These are phyloP conservation scores for Catostomus latipinnis DNA, from an alignment of 2,797 vertebrate genomes.

Conservation along the genomic window DNA sequence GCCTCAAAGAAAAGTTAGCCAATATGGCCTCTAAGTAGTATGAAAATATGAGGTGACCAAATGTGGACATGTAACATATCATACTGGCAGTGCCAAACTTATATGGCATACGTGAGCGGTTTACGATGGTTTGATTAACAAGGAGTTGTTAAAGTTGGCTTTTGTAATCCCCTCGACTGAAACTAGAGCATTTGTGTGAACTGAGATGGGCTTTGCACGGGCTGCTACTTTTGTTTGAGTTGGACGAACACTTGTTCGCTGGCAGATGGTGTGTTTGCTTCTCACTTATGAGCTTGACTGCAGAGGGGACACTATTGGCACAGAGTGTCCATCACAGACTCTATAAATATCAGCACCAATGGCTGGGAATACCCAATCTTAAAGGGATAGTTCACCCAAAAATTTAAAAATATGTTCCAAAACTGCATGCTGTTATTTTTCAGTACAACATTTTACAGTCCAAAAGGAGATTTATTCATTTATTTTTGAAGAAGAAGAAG, in stretches of 20 bases:
- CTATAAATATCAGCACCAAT: not conserved
- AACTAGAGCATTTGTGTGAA: slow-evolving; percentile 22
- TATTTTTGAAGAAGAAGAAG: no score
- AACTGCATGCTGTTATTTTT: no score
- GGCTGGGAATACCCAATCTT: not conserved
- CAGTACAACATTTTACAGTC: no score
- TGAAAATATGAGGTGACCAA: no score
- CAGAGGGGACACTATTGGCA: slow-evolving; percentile 2
- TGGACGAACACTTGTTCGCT: slow-evolving; percentile 22
- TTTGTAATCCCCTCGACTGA: slow-evolving; percentile 11
- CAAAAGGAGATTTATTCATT: no score
- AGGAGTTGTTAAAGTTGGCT: slow-evolving; percentile 9
- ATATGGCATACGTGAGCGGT: not conserved
- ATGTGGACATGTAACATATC: no score
- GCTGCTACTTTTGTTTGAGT: slow-evolving; percentile 22
- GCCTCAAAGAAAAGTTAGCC: no score
- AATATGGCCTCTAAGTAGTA: no score
- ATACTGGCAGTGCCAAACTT: not conserved
- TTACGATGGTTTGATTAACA: slow-evolving; percentile 4
- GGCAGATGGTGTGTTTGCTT: slow-evolving; percentile 21
- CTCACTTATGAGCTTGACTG: slow-evolving; percentile 15
- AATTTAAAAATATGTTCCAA: no score
- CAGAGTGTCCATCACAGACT: not conserved
- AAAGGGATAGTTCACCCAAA: no score
- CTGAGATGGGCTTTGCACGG: slow-evolving; percentile 5